Evolutionary conservation across 2,113 vertebrate genomes (phyloP), one percentile per base, ranked within the genome.

Genomic region (Poecilia latipinna): DNA sequence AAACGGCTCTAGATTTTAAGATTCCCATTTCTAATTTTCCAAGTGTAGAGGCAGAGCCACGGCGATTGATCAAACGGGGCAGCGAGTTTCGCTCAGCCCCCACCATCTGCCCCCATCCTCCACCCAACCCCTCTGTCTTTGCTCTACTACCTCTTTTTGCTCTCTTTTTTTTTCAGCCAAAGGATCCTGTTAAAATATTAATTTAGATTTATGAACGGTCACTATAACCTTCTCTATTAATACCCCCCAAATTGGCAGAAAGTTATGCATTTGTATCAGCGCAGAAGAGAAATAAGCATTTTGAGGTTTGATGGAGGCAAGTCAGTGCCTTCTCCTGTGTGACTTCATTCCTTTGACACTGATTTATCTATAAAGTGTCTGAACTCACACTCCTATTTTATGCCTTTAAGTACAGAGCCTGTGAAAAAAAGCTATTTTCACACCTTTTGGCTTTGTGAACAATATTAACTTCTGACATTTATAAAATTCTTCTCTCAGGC

Each of bases 21-120:
- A 94, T 93, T 94, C 92, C 92, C 91, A 92, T 94, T 94, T 95
- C 93, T 95, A 94, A 95, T 95, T 94, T 93, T 94, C 92, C 82
- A 89, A 94, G 93, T 88, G 86, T 89, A 90, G 92, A 93, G 94
- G 93, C 93, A 93, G 93, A 91, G 91, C 90, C 81, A 72, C 83
- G 85, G 91, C 91, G 84, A 94, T 95, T 94, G 93, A 95, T 95
- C 94, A 95, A 93, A 89, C 88, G 85, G 92, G 92, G 93, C 88
- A 91, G 92, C 78, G 75, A 91, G 87, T 91, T 91, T 77, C 92
- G 87, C 84, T 70, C 84, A 65, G 87, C 85, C 90, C 77, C 77
- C 82, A 72, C 82, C 72, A 17, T 64, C 66, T 70, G 35, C 48
- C 42, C 42, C 61, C 54, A 29, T 63, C 66, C 61, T 68, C 79